Base-by-base conservation (phyloP, 64 coral and sea anemone species). In the Pocillopora verrucosa region DNA sequence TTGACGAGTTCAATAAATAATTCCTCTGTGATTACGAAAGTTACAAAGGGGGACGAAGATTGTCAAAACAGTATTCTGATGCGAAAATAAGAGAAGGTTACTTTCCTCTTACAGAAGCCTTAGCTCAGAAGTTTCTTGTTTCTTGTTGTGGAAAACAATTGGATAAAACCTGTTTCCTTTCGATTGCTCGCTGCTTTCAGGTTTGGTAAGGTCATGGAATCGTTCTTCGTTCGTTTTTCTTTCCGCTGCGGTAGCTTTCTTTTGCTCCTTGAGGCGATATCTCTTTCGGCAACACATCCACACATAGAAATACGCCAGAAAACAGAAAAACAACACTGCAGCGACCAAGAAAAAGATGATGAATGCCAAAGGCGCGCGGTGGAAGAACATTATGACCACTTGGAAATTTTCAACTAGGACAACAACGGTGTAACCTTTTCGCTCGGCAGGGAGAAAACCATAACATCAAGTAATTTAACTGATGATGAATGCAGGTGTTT, bases 251-350 rank as follows among this genome's bases (percentile, higher is more conserved):
- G 65, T 35, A 25, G n/a, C 51, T 24, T 65, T 57, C 22, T 41
- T 19, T 41, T 85, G 82, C 41, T 85, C 82, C 38, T 85, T 85
- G 15, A 70, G 16, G 10, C 82, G 82, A 14, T 85, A 85, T 72
- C 82, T 20, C 41, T 85, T 85, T 26, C 82, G 82, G 38, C 82
- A 85, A 20, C 82, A 85, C 82, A 85, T 85, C 82, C 82, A 85
- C 19, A 85, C n/a, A 72, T 85, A 85, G 26, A 85, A 85, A 85
- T 85, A 85, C 2, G 64, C 61, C 2, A 85, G 82, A 36, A 85
- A 85, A 22, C 82, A 85, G 82, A 85, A 85, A 73, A 85, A 85
- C 20, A 85, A 13, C 34, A 70, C 65, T 1, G 82, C 82, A 0
- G 82, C 82, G 5, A 85, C 82, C 37, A 85, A 12, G 38, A 85